phyloP scores from a whole-genome alignment of 2,888 invertebrate species.

The Craniophora ligustri region DNA sequence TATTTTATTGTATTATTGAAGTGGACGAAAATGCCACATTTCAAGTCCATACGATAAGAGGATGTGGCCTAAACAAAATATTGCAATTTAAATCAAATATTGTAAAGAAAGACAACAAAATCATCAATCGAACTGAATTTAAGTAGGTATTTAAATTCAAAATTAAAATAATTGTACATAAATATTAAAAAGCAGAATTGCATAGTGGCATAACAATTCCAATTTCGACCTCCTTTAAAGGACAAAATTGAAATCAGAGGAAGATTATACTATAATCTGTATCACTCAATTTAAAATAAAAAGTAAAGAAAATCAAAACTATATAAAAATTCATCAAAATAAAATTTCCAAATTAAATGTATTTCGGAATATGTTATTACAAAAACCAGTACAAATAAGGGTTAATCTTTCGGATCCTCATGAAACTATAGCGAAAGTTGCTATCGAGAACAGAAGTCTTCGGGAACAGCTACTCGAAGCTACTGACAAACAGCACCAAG shows the following conservation, averaged over 20 bases:
- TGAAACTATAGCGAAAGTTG: constrained; percentile 44
- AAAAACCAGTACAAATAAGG: constrained; percentile 40
- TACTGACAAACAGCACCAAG: constrained; percentile 79
- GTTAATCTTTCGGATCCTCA: constrained; percentile 22
- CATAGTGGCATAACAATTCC: too few relatives aligned
- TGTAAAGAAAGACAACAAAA: too few relatives aligned
- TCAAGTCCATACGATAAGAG: too few relatives aligned
- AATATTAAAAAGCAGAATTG: too few relatives aligned
- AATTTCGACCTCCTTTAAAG: neutral
- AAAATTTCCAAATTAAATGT: constrained; percentile 51
- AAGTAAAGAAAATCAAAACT: neutral
- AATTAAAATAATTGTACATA: too few relatives aligned
- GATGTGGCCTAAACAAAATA: too few relatives aligned
- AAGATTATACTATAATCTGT: neutral
- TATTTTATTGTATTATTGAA: too few relatives aligned
- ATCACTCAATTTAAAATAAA: neutral
- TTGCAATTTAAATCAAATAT: too few relatives aligned
- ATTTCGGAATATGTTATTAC: constrained; percentile 56
- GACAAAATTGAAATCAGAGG: neutral
- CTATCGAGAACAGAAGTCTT: constrained; percentile 66
- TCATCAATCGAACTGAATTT: too few relatives aligned
- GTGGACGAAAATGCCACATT: too few relatives aligned
- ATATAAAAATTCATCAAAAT: constrained; percentile 3
- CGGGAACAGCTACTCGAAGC: constrained; percentile 62
- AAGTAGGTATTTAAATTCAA: too few relatives aligned